Evolutionary conservation across 2,888 invertebrate genomes (phyloP), one percentile per base, ranked within the genome.

Genomic region (Gasteruption jaculator): DNA sequence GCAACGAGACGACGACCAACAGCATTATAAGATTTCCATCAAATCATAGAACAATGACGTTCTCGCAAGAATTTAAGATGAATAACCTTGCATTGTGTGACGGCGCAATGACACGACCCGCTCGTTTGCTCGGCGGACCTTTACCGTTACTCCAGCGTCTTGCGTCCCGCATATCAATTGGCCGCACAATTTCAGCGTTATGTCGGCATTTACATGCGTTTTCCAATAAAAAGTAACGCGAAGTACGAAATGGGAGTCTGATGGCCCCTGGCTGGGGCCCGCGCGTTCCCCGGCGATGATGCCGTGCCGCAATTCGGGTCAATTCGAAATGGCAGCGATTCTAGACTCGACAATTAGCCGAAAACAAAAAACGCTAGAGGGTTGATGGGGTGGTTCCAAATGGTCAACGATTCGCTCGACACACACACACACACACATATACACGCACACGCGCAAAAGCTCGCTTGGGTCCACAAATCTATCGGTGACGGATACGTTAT

Each of bases 81-180:
- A 63, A 68, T 67, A 68, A 68, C 68, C 68, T 66, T 65, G 66
- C 68, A 67, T 66, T 67, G 66, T n/a, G n/a, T 64, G 65, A 60
- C 63, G 65, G 64, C 60, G 60, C 63, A 61, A 64, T 60, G 65
- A 62, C 65, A 62, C 58, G 57, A 57, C 57, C 53, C 53, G 57
- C 58, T 61, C 60, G 60, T 62, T 61, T 59, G 65, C 63, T 54
- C n/a, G 60, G 57, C 56, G 56, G 53, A 57, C 59, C 43, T 54
- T 54, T 63, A 66, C 68, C 68, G 68, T 68, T 68, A 68, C 52
- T 53, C 57, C 58, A 61, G 59, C 60, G 56, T 59, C 53, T 50
- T 60, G 60, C 60, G 68, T 61, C 54, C 54, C 56, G 68, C 65
- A 68, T 68, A 60, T 57, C 58, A 68, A 68, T 63, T 57, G n/a